phyloP scores from a whole-genome alignment of 2,888 invertebrate species.

The Agrotis segetum region DNA sequence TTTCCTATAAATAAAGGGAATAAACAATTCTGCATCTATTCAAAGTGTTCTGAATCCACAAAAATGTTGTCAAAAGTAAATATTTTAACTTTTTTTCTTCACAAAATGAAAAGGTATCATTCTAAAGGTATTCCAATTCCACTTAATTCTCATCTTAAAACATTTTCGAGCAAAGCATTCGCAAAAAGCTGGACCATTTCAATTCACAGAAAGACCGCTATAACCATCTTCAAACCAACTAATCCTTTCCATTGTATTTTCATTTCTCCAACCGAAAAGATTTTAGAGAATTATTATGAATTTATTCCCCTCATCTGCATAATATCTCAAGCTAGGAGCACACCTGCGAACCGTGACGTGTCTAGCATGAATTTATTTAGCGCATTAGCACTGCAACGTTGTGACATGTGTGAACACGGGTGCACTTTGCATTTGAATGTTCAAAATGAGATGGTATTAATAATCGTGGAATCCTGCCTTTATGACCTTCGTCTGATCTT shows the following conservation, averaged over 20 bases:
- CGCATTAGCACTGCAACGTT: slow-evolving; percentile 67
- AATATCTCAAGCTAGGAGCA: slow-evolving; percentile 66
- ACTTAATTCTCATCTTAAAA: slow-evolving; percentile 25
- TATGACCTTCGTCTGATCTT: slow-evolving; percentile 45
- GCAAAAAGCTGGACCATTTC: slow-evolving; percentile 34
- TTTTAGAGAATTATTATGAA: slow-evolving; percentile 56
- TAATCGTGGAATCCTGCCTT: slow-evolving; percentile 56
- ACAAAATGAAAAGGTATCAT: background rate
- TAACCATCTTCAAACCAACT: slow-evolving; percentile 40
- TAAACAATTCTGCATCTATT: background rate
- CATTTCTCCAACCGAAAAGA: slow-evolving; percentile 49
- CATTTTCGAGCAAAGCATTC: slow-evolving; percentile 26
- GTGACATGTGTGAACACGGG: slow-evolving; percentile 68
- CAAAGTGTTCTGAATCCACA: background rate
- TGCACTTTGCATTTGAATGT: slow-evolving; percentile 74
- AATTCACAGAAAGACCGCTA: slow-evolving; percentile 31
- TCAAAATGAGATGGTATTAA: slow-evolving; percentile 68
- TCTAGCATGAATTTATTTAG: slow-evolving; percentile 76
- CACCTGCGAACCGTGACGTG: slow-evolving; percentile 70
- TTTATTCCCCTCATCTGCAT: slow-evolving; percentile 65
- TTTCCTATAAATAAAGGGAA: background rate
- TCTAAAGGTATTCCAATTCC: slow-evolving; percentile 8
- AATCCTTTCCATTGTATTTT: slow-evolving; percentile 58
- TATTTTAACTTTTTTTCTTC: background rate
- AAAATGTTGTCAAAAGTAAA: background rate